Evolutionary conservation across 2,888 invertebrate species (phyloP).

Genomic region (Spodoptera littoralis): DNA sequence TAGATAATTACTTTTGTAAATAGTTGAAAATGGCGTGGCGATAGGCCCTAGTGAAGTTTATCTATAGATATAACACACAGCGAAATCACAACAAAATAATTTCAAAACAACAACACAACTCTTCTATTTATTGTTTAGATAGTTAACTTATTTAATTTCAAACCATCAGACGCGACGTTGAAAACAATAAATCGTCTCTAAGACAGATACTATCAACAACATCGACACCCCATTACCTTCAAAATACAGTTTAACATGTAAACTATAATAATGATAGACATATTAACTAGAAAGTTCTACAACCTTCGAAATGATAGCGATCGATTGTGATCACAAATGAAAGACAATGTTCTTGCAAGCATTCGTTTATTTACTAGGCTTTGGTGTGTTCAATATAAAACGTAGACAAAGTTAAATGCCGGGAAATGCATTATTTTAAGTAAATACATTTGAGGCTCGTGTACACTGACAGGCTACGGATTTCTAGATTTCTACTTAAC

Average conservation of each 20-base stretch:
- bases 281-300: conserved; percentile 15
- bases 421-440: conserved; percentile 45
- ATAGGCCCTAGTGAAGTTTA: no score
- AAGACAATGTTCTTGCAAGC: conserved; percentile 40
- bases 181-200: neutral
- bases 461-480: conserved; percentile 3
- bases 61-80: no score
- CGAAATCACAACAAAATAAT: no score
- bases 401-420: conserved; percentile 34
- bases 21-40: no score
- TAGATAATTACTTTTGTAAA: no score
- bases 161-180: no score
- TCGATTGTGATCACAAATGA: conserved; percentile 26
- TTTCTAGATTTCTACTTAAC: neutral
- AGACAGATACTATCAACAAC: neutral
- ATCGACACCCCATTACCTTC: conserved; percentile 8
- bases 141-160: no score
- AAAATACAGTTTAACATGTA: conserved; percentile 19
- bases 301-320: conserved; percentile 19
- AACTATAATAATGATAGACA: neutral
- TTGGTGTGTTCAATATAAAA: conserved; percentile 41
- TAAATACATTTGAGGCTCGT: conserved; percentile 18
- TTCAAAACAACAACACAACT: no score
- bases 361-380: conserved; percentile 40
- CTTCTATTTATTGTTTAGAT: no score